Evolutionary conservation across 2,797 vertebrate species (phyloP), one percentile per base, ranked within the genome.

Genomic region (Myioborus melanocephalus): DNA sequence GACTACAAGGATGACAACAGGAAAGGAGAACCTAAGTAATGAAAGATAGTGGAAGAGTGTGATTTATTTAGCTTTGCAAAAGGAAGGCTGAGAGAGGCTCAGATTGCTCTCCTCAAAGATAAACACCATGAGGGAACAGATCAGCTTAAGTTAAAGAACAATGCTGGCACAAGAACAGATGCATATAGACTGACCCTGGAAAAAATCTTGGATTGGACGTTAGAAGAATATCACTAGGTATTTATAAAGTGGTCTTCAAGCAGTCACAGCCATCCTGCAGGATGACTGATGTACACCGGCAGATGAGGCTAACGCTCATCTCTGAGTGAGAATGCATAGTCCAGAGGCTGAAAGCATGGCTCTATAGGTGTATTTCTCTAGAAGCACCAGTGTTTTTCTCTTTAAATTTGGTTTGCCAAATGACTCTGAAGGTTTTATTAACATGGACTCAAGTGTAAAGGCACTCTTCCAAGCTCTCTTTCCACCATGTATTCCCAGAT

Each of bases 91-190:
- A 90, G 50, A 75, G 12, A 11, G 79, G 19, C 84, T 92, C 75
- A 85, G 76, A 68, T 60, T 81, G n/a, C 65, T 83, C 76, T 93
- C 79, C 49, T 68, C 46, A 37, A 71, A 44, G 83, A 94, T 89
- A 95, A 96, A 93, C 83, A 89, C 28, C 39, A 41, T 0, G 0
- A 89, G 52, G 69, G 89, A 94, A 91, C 76, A 86, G n/a, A 78
- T 75, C 47, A 92, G 86, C 94, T 95, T 94, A 89, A 94, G 16
- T 77, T 60, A 87, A 91, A 91, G 89, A 94, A 94, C 93, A 95
- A 94, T 87, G 76, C 50, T 94, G 95, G 95, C 82, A 55, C 22
- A 50, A 71, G 94, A 92, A 89, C 91, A 96, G 81, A 91, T 73
- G 71, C 24, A 39, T 88, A 93, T 78, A 81, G n/a, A 39, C 47